phyloP scores from a whole-genome alignment of 2,113 vertebrate genomes.

The Puffinus mauretanicus region DNA sequence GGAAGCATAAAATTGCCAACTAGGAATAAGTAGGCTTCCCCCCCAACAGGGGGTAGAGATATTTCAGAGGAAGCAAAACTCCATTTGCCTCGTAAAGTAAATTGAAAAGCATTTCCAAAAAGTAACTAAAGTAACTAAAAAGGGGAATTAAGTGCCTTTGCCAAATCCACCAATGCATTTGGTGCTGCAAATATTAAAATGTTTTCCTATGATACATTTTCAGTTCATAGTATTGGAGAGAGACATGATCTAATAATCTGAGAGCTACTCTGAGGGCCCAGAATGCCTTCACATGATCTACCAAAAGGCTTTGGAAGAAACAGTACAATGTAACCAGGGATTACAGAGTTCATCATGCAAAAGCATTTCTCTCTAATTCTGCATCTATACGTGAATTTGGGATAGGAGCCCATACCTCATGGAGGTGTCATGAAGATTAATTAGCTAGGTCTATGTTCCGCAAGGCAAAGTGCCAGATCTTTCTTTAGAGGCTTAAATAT shows the following conservation, averaged over 20 bases:
- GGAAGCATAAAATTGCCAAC: neutral
- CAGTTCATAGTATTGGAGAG: neutral
- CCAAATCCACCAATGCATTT: neutral
- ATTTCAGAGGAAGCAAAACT: neutral
- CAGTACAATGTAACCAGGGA: neutral
- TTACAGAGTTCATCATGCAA: neutral
- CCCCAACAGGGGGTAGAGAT: neutral
- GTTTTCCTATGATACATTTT: neutral
- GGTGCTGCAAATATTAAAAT: neutral
- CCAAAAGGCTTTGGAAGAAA: neutral
- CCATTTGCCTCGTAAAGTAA: neutral
- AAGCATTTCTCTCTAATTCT: neutral
- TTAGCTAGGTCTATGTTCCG: neutral
- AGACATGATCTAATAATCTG: neutral
- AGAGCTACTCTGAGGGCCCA: neutral
- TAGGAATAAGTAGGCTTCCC: neutral
- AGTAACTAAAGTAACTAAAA: neutral
- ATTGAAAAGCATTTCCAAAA: neutral
- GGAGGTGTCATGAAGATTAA: conserved; percentile 2
- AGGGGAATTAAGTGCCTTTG: neutral
- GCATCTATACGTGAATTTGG: conserved; percentile 16
- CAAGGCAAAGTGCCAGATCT: neutral
- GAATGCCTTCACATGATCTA: neutral
- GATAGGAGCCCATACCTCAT: neutral
- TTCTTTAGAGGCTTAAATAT: neutral